These are phyloP conservation scores for Luscinia luscinia DNA, from an alignment of 2,797 vertebrate genomes.

Conservation along the genomic window DNA sequence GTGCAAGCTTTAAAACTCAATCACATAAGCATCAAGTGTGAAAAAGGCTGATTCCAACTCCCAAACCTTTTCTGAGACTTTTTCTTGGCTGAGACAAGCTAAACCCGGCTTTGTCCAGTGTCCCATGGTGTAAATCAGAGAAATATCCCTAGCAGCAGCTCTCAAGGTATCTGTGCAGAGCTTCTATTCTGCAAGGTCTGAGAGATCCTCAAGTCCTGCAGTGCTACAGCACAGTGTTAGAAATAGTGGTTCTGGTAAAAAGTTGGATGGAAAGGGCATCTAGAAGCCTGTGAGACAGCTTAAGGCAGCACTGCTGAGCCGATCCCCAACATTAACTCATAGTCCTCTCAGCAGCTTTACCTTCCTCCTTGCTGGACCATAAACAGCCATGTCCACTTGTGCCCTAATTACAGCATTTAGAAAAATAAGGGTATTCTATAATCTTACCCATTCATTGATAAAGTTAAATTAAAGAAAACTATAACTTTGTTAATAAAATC, in stretches of 20 bases:
- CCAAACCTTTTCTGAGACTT: not conserved
- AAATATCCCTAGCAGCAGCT: not conserved
- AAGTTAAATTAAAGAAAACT: not conserved
- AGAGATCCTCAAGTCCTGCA: not conserved
- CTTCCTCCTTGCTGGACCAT: not conserved
- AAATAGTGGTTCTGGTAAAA: conserved; percentile 10
- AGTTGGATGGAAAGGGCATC: not conserved
- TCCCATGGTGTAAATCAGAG: not conserved
- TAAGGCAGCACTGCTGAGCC: not conserved
- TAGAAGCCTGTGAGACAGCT: not conserved
- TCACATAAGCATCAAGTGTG: not conserved
- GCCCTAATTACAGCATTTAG: not conserved
- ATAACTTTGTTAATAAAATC: not conserved
- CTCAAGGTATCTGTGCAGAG: not conserved
- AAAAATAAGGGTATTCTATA: conserved; percentile 17
- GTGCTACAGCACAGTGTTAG: not conserved
- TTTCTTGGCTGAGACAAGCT: not conserved
- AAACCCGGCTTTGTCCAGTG: not conserved
- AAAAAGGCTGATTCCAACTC: not conserved
- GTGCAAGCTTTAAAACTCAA: not conserved
- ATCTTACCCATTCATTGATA: not conserved
- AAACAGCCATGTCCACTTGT: not conserved
- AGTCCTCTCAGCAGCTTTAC: not conserved
- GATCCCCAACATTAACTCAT: not conserved
- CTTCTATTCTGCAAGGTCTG: not conserved